Percentiles rank a stretch among this genome's conserved stretches.
Evolutionary conservation across 2,113 vertebrate species (phyloP).

Genomic region (Eidolon helvum): DNA sequence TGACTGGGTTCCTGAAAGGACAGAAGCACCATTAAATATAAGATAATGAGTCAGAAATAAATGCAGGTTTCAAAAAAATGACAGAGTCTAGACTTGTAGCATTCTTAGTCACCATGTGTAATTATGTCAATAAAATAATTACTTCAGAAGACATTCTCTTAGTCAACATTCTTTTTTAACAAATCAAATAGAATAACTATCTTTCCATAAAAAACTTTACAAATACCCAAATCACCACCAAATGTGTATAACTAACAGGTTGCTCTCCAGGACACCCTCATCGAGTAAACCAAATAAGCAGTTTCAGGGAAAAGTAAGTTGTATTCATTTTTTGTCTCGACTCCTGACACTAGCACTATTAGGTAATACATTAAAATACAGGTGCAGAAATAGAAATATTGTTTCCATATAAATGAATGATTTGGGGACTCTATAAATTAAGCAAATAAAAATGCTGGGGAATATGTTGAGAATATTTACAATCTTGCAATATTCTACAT

Average conservation of each 20-base stretch:
- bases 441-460: not conserved
- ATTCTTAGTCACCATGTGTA: not conserved
- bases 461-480: not conserved
- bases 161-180: not conserved
- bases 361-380: not conserved
- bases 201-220: not conserved
- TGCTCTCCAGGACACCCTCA: not conserved
- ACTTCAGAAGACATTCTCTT: not conserved
- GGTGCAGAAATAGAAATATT: not conserved
- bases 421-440: not conserved
- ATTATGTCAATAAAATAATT: not conserved
- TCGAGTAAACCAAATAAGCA: not conserved
- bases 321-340: not conserved
- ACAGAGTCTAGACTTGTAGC: not conserved
- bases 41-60: not conserved
- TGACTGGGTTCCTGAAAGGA: not conserved
- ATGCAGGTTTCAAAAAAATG: not conserved
- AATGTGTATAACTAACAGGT: not conserved
- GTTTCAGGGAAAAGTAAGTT: not conserved
- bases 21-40: not conserved
- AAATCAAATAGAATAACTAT: not conserved
- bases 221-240: not conserved
- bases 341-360: not conserved
- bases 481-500: not conserved
- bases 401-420: not conserved